Base-by-base conservation (phyloP, 2,888 invertebrate species). In the Cetonia aurata region DNA sequence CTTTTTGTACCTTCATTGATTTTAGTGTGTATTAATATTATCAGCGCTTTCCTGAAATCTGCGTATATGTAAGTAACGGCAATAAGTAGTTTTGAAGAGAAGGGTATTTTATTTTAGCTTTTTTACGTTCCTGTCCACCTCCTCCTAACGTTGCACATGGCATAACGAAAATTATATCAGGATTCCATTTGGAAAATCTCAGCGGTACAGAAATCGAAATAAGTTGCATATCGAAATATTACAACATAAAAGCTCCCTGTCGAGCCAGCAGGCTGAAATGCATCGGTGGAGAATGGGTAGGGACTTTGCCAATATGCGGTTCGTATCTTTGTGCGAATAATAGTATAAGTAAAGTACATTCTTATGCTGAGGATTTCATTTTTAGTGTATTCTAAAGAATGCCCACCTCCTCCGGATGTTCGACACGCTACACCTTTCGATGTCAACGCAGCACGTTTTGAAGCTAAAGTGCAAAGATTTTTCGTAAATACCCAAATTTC, bases 301-400 rank as follows among this genome's bases (percentile, higher is more conserved):
- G 85, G 50, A 74, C 75, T 19, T 72, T 80, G 46, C 85, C 85
- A 6, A 78, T 76, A 73, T 85, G 85, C 74, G 83, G 86, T 85
- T 79, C 78, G 78, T 77, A 37, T 42, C 0, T 44, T n/a, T 13
- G 55, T 25, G 15, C 46, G 12, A 50, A 50, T 46, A 50, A n/a
- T 19, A 25, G 8, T 37, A 19, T 48, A 48, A 55, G 70, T 62
- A 13, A 25, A 1, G 25, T 25, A 25, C 25, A 4, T 25, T 25
- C 25, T 25, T 25, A 25, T 25, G 4, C 25, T 25, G 25, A 25
- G 3, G 3, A 13, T 59, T 52, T 44, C 15, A 19, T 46, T 79
- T 81, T 66, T 75, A 85, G 84, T 80, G 62, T 78, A 76, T 9
- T 81, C 79, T 1, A 78, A 77, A 57, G 82, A 81, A 25, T 85